phyloP scores from a whole-genome alignment of 2,888 invertebrate genomes.

The Hydrotaea diabolus region DNA sequence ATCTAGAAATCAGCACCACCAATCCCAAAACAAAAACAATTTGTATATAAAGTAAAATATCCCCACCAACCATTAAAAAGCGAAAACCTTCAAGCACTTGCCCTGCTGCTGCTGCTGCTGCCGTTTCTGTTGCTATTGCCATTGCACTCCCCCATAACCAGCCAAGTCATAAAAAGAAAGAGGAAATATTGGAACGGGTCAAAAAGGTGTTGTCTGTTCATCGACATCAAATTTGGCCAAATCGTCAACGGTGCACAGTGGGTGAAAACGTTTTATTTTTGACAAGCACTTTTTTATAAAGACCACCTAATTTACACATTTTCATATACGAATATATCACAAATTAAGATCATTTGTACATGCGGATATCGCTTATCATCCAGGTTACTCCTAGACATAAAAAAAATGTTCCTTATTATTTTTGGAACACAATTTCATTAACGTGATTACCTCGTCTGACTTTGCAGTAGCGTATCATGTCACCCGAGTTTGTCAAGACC shows the following conservation, averaged over 20 bases:
- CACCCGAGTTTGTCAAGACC: too few species aligned
- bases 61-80: conserved; percentile 52
- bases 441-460: too few species aligned
- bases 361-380: too few species aligned
- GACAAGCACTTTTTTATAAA: too few species aligned
- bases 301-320: too few species aligned
- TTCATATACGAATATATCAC: too few species aligned
- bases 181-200: conserved; percentile 60
- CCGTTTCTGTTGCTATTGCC: conserved; percentile 42
- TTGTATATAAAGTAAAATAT: conserved; percentile 35
- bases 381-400: too few species aligned
- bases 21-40: conserved; percentile 37
- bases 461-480: too few species aligned
- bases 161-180: conserved; percentile 33
- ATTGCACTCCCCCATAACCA: conserved; percentile 28
- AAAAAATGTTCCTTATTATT: too few species aligned
- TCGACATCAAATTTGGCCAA: conserved; percentile 71
- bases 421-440: too few species aligned
- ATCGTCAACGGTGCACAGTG: conserved; percentile 24
- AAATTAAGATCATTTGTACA: too few species aligned
- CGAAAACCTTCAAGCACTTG: conserved; percentile 65
- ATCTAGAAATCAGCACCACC: conserved; percentile 47
- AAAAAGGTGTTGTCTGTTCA: conserved; percentile 73
- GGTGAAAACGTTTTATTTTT: not conserved
- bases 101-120: conserved; percentile 39